Conservation (phyloP, 2,888 invertebrate genomes). For the Crossocerus cetratus region DNA sequence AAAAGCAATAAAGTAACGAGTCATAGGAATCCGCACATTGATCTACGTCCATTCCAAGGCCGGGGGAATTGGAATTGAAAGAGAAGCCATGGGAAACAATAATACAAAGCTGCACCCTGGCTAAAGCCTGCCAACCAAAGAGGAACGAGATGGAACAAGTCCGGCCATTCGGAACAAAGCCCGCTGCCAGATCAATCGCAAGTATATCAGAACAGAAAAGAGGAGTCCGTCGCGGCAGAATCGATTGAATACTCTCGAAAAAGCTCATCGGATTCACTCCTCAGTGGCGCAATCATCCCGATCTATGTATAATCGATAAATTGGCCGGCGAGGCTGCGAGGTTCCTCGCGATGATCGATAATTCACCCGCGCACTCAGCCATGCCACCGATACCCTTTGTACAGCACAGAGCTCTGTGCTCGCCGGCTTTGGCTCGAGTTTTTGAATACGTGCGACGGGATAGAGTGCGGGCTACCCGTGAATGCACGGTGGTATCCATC, state of each 20-base stretch:
- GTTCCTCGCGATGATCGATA: conserved; percentile 47
- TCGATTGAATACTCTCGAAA: conserved; percentile 35
- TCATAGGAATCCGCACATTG: too few species aligned
- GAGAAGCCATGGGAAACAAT: background rate
- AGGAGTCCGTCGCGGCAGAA: conserved; percentile 5
- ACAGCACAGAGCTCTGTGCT: background rate
- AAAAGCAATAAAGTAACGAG: too few species aligned
- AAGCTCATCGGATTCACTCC: conserved; percentile 11
- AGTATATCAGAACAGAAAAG: background rate
- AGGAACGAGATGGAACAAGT: too few species aligned
- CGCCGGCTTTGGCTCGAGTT: conserved; percentile 25
- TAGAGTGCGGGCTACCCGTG: conserved; percentile 21
- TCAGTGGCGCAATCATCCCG: conserved; percentile 48
- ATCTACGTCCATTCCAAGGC: conserved; percentile 35
- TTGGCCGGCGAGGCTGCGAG: conserved; percentile 40
- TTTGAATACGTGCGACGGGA: conserved; percentile 5
- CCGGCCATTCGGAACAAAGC: too few species aligned
- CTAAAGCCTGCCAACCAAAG: too few species aligned
- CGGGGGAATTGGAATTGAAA: conserved; percentile 38
- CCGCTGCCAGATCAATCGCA: background rate
- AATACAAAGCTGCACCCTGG: too few species aligned
- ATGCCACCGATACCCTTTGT: conserved; percentile 1
- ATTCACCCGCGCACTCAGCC: conserved; percentile 40
- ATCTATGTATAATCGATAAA: conserved; percentile 50
- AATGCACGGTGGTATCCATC: conserved; percentile 36